A percentile compares a stretch with the other conserved stretches of the same genome.
phyloP scores from a whole-genome alignment of 2,888 invertebrate genomes.

The Rhyacophila evoluta region DNA sequence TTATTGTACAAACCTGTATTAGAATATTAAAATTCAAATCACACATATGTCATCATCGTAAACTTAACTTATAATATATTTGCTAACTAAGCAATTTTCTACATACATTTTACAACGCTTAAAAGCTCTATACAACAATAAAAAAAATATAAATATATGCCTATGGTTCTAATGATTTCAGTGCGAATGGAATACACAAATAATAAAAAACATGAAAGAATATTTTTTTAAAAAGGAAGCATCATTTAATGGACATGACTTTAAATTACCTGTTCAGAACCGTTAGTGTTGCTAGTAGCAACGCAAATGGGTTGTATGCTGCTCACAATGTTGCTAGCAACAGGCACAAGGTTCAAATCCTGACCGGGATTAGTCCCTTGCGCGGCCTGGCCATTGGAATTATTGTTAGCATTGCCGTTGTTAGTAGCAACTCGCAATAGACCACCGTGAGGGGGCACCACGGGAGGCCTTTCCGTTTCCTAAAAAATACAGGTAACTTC shows the following conservation, averaged over 20 bases:
- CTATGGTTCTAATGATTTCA: neutral
- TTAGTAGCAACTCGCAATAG: slow-evolving; percentile 52
- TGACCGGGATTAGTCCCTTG: slow-evolving; percentile 20
- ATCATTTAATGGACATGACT: neutral
- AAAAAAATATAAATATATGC: no score
- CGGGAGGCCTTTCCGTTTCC: slow-evolving; percentile 14
- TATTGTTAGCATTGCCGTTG: slow-evolving; percentile 20
- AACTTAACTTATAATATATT: no score
- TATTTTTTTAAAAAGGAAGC: neutral
- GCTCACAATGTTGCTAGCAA: slow-evolving; percentile 49
- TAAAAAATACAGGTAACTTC: slow-evolving; percentile 18
- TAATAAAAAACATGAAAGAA: neutral
- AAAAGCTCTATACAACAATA: no score
- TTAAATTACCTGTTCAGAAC: slow-evolving; percentile 43
- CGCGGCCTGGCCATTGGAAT: neutral
- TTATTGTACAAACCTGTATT: no score
- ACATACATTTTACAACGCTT: no score
- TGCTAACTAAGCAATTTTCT: no score
- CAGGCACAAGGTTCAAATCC: slow-evolving; percentile 47
- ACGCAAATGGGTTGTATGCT: slow-evolving; percentile 47
- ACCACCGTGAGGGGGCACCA: slow-evolving; percentile 32
- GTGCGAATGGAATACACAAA: neutral
- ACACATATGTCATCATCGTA: no score
- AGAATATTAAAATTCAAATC: no score
- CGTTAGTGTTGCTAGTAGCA: slow-evolving; percentile 50